A percentile compares a stretch with the other conserved stretches of the same genome.
Conservation (phyloP, 2,113 vertebrate genomes). For the Lipotes vexillifer region DNA sequence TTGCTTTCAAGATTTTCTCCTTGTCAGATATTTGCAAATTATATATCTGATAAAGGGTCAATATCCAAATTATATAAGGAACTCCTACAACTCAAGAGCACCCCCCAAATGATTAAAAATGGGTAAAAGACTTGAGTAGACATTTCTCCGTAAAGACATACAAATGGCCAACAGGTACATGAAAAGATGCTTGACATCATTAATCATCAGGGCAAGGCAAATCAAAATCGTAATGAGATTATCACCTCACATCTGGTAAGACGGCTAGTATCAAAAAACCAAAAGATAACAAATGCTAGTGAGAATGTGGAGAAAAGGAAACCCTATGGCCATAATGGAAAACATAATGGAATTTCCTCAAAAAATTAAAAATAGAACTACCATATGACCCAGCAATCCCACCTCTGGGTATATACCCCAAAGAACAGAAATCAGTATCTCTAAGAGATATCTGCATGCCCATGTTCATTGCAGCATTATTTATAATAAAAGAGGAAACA, state of each 20-base stretch:
- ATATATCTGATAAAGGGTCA: background rate
- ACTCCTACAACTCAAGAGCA: background rate
- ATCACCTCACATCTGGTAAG: background rate
- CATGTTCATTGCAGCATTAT: background rate
- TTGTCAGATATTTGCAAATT: background rate
- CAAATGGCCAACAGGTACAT: background rate
- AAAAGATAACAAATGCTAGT: background rate
- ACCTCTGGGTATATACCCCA: background rate
- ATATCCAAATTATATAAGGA: background rate
- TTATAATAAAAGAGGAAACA: background rate
- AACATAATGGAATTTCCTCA: background rate
- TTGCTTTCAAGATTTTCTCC: background rate
- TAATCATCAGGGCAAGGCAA: background rate
- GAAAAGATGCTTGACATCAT: background rate
- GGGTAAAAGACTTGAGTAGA: background rate
- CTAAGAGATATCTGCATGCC: background rate
- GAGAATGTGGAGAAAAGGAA: background rate
- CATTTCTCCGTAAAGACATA: background rate
- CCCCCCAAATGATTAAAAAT: background rate
- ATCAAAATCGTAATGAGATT: background rate
- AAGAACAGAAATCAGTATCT: background rate
- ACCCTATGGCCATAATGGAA: background rate
- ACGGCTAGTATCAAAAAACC: background rate
- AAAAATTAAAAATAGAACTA: background rate
- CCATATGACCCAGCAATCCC: background rate